These are phyloP conservation scores for Redunca redunca DNA, from an alignment of 2,113 vertebrate genomes.

Conservation along the genomic window DNA sequence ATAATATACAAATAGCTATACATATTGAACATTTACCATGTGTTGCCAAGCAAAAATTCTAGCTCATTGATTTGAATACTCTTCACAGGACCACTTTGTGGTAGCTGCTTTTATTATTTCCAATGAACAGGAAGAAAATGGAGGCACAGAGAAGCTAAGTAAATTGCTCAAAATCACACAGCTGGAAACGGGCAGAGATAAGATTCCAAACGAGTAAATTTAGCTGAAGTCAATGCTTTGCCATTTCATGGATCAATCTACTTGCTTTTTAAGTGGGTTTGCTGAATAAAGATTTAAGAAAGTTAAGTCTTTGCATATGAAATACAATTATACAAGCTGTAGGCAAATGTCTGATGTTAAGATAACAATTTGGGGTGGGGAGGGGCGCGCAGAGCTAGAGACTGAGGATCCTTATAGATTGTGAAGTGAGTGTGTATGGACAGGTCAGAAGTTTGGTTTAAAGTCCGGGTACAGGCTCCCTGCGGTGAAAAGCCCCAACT, in stretches of 20 bases:
- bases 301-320: neutral
- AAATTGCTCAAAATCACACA: neutral
- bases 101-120: neutral
- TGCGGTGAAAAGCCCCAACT: neutral
- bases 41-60: neutral
- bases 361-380: neutral
- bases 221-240: neutral
- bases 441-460: neutral
- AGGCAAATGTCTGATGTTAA: neutral
- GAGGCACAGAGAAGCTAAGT: neutral
- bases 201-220: neutral
- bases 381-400: accelerated
- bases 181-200: neutral
- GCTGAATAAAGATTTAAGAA: neutral
- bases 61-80: neutral
- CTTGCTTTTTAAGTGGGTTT: neutral
- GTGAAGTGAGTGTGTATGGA: neutral
- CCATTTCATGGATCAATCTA: neutral
- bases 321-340: neutral
- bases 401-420: neutral
- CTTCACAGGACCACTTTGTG: neutral
- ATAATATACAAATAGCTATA: neutral
- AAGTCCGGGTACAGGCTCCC: neutral
- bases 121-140: neutral
- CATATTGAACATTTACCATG: neutral